Percentiles rank a stretch among this genome's conserved stretches.
phyloP scores from a whole-genome alignment of 1,140 invertebrate genomes.

The Brachionus rotundiformis region DNA sequence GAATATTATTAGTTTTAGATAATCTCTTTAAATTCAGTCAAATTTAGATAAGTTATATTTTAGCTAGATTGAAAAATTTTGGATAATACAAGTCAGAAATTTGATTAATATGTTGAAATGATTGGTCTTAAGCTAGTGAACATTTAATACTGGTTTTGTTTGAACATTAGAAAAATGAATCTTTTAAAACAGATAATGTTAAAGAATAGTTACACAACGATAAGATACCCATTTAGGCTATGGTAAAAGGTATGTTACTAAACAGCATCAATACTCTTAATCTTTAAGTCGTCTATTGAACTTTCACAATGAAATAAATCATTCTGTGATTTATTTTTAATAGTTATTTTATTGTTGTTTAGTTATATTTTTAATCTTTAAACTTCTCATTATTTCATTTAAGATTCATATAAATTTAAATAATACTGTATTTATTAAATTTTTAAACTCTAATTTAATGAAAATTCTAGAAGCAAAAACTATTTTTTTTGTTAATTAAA shows the following conservation, averaged over 20 bases:
- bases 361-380: neutral
- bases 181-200: neutral
- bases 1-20: neutral
- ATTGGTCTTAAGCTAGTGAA: neutral
- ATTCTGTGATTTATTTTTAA: conserved; percentile 12
- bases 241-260: neutral
- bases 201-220: neutral
- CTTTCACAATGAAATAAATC: conserved; percentile 9
- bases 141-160: neutral
- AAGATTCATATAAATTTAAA: neutral
- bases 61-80: neutral
- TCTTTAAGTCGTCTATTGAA: neutral
- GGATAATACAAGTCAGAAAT: neutral
- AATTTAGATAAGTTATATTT: neutral
- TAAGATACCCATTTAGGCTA: neutral
- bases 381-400: neutral
- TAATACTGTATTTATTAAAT: no score
- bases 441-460: no score
- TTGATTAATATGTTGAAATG: neutral
- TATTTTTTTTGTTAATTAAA: no score
- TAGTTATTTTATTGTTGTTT: neutral
- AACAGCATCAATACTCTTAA: neutral
- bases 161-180: neutral
- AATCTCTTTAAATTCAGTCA: neutral
- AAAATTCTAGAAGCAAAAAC: no score